These are phyloP conservation scores for Euschistus heros DNA, from an alignment of 1,140 invertebrate genomes.

Conservation along the genomic window DNA sequence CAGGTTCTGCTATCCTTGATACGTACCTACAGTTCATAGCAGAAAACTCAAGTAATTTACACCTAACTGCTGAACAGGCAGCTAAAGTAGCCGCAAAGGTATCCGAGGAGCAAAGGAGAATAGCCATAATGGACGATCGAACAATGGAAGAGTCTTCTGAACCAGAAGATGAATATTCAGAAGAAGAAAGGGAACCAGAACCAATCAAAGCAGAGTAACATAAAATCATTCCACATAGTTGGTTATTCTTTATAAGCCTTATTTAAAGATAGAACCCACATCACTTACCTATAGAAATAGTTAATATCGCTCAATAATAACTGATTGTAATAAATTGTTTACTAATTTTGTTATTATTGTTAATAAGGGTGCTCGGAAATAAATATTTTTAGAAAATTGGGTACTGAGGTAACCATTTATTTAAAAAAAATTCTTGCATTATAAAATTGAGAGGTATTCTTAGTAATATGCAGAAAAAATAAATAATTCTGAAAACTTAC, in stretches of 20 bases:
- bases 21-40: constrained; percentile 76
- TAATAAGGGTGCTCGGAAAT: neutral
- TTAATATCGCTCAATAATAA: neutral
- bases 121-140: constrained; percentile 28
- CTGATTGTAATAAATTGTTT: constrained; percentile 9
- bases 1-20: constrained; percentile 66
- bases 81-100: constrained; percentile 31
- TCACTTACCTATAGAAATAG: neutral
- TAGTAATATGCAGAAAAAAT: too few species aligned
- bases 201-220: constrained; percentile 33
- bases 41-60: constrained; percentile 55
- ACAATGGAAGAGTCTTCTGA: constrained; percentile 29
- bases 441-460: too few species aligned
- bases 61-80: constrained; percentile 30
- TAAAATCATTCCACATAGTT: neutral
- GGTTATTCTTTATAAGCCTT: constrained; percentile 1
- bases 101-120: constrained; percentile 28
- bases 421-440: too few species aligned
- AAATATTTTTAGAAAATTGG: constrained; percentile 1
- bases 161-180: constrained; percentile 32
- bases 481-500: too few species aligned
- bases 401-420: too few species aligned
- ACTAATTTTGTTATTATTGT: neutral
- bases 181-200: constrained; percentile 32
- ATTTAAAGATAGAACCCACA: neutral